A percentile compares a stretch with the other conserved stretches of the same genome.
phyloP scores from a whole-genome alignment of 2,797 vertebrate genomes.

The Cygnus olor region DNA sequence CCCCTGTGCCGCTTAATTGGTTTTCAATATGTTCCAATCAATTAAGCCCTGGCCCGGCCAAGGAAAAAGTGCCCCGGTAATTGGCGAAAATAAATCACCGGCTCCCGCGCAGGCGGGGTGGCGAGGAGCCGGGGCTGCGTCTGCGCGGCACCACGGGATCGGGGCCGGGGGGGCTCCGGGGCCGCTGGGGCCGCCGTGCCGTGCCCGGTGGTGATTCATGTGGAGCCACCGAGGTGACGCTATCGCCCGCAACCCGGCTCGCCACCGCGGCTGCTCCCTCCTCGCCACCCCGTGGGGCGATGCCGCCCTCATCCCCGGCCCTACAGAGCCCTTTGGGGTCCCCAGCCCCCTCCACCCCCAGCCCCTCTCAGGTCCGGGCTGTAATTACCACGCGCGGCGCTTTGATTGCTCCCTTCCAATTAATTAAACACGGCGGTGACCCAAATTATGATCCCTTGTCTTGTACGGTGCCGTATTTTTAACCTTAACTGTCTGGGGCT shows the following conservation, averaged over 20 bases:
- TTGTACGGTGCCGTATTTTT: constrained; percentile 78
- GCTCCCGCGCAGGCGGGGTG: background rate
- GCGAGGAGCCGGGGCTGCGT: background rate
- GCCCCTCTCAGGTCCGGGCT: constrained; percentile 59
- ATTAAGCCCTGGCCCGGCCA: constrained; percentile 75
- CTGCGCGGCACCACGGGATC: background rate
- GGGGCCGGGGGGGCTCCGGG: background rate
- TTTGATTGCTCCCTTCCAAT: constrained; percentile 82
- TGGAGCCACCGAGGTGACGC: background rate
- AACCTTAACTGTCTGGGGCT: constrained; percentile 78
- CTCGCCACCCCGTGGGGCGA: background rate
- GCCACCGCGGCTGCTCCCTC: background rate
- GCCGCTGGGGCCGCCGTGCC: fast-evolving
- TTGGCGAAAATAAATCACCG: constrained; percentile 86
- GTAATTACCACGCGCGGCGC: constrained; percentile 79
- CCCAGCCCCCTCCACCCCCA: background rate
- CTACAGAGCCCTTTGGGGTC: too few species aligned
- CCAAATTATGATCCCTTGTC: constrained; percentile 81
- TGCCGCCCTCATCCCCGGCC: background rate
- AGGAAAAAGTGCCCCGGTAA: constrained; percentile 79
- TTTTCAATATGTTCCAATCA: constrained; percentile 86
- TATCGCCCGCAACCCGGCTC: background rate
- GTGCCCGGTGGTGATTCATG: background rate
- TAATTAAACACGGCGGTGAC: constrained; percentile 84
- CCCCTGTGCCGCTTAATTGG: constrained; percentile 81